A percentile compares a stretch with the other conserved stretches of the same genome.
Conservation (phyloP, 2,797 vertebrate genomes). For the Dipus sagitta region DNA sequence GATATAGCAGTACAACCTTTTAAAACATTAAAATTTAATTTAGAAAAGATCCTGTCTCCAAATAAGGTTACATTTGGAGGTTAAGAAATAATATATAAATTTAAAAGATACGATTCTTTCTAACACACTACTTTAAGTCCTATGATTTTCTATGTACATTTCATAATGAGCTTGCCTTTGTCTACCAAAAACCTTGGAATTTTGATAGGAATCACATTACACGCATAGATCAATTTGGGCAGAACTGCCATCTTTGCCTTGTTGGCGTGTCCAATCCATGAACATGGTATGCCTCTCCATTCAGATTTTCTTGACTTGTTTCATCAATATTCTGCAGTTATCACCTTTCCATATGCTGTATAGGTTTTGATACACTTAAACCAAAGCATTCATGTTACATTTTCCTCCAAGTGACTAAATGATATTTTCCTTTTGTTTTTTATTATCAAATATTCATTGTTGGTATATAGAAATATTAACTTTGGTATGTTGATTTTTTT, state of each 20-base stretch:
- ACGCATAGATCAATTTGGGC: not conserved
- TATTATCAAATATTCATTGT: not conserved
- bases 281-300: not conserved
- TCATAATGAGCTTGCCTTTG: not conserved
- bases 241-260: not conserved
- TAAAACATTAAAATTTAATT: too few relatives aligned
- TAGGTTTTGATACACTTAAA: not conserved
- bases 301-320: not conserved
- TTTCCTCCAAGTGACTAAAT: not conserved
- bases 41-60: too few relatives aligned
- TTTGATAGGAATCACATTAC: not conserved
- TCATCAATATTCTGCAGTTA: not conserved
- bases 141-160: not conserved
- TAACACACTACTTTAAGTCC: not conserved
- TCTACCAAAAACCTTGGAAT: not conserved
- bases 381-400: not conserved
- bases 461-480: not conserved
- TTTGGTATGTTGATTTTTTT: not conserved
- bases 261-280: not conserved
- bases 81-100: not conserved
- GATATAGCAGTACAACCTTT: too few relatives aligned
- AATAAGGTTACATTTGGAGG: constrained; percentile 5
- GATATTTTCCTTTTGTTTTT: not conserved
- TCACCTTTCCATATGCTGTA: not conserved
- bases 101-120: not conserved